These are phyloP conservation scores for Argya squamiceps DNA, from an alignment of 2,797 vertebrate genomes.

Conservation along the genomic window DNA sequence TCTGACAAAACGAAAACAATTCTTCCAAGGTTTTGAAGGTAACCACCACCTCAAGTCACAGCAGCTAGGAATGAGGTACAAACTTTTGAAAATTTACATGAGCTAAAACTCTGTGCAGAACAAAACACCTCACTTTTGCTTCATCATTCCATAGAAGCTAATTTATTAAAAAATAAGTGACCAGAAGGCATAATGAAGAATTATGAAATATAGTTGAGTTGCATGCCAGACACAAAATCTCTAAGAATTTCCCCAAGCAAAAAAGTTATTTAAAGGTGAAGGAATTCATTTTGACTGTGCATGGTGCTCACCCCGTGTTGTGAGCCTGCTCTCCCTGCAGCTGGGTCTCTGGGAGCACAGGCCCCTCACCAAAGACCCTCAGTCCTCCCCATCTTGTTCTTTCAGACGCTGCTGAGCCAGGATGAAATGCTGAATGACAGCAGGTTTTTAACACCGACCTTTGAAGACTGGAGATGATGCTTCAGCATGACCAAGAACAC, in stretches of 20 bases:
- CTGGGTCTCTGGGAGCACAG: not conserved
- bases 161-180: not conserved
- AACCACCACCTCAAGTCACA: not conserved
- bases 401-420: conserved; percentile 87
- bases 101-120: not conserved
- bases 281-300: not conserved
- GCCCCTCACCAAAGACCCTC: not conserved
- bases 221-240: not conserved
- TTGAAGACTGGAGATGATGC: conserved; percentile 75
- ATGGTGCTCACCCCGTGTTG: not conserved
- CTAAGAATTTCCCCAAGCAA: not conserved
- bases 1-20: not conserved
- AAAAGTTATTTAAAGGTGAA: not conserved
- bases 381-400: conserved; percentile 35
- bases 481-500: not conserved
- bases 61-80: not conserved
- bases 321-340: not conserved
- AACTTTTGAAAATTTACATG: not conserved
- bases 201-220: not conserved
- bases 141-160: not conserved
- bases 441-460: conserved; percentile 65
- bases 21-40: not conserved
- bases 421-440: conserved; percentile 86
- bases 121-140: not conserved
- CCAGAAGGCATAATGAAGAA: not conserved